Conservation (phyloP, 2,888 invertebrate genomes). For the Dasysyrphus tricinctus region DNA sequence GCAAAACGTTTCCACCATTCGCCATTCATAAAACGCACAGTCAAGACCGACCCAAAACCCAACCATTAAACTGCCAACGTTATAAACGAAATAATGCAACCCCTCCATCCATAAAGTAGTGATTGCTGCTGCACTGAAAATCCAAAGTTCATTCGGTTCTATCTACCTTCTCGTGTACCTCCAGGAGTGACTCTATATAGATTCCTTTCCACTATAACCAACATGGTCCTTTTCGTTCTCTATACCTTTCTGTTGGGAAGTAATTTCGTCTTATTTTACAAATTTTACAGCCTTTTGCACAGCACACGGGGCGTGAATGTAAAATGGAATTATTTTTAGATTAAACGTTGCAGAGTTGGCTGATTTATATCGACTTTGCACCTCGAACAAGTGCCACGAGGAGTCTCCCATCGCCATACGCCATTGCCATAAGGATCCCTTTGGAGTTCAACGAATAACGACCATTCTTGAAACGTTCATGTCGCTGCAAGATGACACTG, state of each 20-base stretch:
- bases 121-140: background rate
- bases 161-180: background rate
- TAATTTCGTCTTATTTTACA: slow-evolving; percentile 38
- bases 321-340: slow-evolving; percentile 37
- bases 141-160: background rate
- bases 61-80: slow-evolving; percentile 1
- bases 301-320: slow-evolving; percentile 6
- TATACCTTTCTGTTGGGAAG: background rate
- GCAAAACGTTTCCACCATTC: background rate
- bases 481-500: slow-evolving; percentile 11
- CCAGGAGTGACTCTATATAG: background rate
- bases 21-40: background rate
- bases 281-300: slow-evolving; percentile 30
- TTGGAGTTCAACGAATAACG: slow-evolving; percentile 19
- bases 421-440: background rate
- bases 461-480: background rate
- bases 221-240: background rate
- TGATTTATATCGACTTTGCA: slow-evolving; percentile 39
- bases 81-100: slow-evolving; percentile 3
- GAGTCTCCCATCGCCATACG: too few relatives aligned
- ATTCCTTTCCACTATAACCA: background rate
- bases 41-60: background rate
- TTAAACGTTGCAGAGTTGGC: slow-evolving; percentile 37
- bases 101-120: background rate
- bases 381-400: slow-evolving; percentile 18